Evolutionary conservation across 2,888 invertebrate species (phyloP), one percentile per base, ranked within the genome.

Genomic region (Epirrita christyi): DNA sequence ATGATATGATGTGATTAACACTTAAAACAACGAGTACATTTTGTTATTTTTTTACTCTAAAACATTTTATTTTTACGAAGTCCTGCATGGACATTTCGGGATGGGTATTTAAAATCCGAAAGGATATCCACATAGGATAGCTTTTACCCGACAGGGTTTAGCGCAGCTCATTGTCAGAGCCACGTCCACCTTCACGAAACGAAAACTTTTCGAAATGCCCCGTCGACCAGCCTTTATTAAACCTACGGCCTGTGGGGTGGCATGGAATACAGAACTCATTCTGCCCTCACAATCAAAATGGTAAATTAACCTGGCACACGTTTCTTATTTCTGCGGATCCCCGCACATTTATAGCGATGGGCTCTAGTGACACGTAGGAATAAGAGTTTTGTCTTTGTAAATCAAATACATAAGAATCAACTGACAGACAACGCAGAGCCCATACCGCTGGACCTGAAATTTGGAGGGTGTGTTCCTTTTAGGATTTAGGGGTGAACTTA

Each of bases 191-290:
- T 90, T 89, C 80, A 78, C 84, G 86, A 84, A 85, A 87, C 86
- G 85, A 84, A 88, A 92, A 90, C 85, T 91, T 89, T 90, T 85
- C 83, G 70, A 84, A 90, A 86, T 80, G 81, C 84, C 82, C 82
- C 78, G 80, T 77, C 81, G 76, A 77, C 73, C 75, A 74, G 87
- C 88, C 83, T 88, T 92, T 91, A 92, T 91, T 91, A 92, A 90
- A 89, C 63, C 61, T 45, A 50, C 57, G 59, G 85, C 83, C 85
- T 82, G 84, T 83, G 72, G 79, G 81, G 73, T 77, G 80, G 83
- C 86, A 85, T 86, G 36, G 41, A 56, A 40, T 29, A 34, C 13
- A 46, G 36, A 50, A 49, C 2, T 2, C 2, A 21, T 48, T 53
- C 43, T 28, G 27, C 36, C 41, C 52, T 36, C 9, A 38, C 14